phyloP scores from a whole-genome alignment of 1,140 invertebrate species.

The Piezodorus guildinii region DNA sequence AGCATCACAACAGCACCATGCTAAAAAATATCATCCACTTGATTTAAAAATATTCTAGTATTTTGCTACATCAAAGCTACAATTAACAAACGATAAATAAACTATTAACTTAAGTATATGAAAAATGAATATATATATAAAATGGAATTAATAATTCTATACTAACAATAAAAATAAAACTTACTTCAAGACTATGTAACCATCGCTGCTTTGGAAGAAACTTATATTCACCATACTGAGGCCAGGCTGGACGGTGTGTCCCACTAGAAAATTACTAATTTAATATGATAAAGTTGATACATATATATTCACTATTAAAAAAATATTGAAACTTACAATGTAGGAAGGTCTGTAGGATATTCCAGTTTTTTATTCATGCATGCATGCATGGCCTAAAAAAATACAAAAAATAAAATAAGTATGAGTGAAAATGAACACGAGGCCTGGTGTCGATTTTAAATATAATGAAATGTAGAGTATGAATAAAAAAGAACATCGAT shows the following conservation, averaged over 20 bases:
- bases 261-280: conserved; percentile 48
- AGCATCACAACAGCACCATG: conserved; percentile 76
- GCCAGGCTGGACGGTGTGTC: conserved; percentile 66
- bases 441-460: too few species aligned
- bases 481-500: too few species aligned
- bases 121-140: background rate
- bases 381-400: conserved; percentile 47
- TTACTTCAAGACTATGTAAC: conserved; percentile 68
- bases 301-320: background rate
- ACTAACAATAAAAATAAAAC: background rate
- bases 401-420: too few species aligned
- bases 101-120: background rate
- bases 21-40: conserved; percentile 31
- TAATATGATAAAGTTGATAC: background rate
- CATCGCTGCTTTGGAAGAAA: conserved; percentile 73
- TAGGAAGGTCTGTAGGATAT: conserved; percentile 52
- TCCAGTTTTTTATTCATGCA: conserved; percentile 56
- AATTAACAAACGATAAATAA: conserved; percentile 12
- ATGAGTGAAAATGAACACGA: too few species aligned
- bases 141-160: background rate
- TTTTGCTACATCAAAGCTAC: conserved; percentile 12
- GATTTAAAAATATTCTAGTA: too few species aligned
- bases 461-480: too few species aligned
- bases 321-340: conserved; percentile 41
- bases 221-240: conserved; percentile 69